Conservation (phyloP, 1,140 invertebrate genomes). For the Liolophura sinensis region DNA sequence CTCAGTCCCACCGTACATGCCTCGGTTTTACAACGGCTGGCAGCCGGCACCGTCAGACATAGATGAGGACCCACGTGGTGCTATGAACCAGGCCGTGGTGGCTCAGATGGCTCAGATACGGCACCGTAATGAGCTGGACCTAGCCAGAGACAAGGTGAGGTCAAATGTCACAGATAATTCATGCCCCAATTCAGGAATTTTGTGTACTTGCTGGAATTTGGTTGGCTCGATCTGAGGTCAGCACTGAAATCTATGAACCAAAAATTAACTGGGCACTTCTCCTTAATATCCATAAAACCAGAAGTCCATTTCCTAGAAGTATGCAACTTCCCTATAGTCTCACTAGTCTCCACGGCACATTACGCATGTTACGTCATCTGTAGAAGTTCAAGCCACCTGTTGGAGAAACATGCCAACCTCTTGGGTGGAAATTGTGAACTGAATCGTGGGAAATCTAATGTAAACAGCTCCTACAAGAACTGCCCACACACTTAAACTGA, state of each 20-base stretch:
- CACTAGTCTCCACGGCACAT: too few relatives aligned
- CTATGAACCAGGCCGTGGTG: not conserved
- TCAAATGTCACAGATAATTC: slow-evolving; percentile 1
- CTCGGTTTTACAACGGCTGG: slow-evolving; percentile 95
- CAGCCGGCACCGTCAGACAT: slow-evolving; percentile 68
- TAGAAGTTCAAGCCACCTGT: too few relatives aligned
- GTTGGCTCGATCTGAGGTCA: not conserved
- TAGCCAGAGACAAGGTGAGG: not conserved
- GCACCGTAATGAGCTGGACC: not conserved
- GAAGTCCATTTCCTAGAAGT: too few relatives aligned
- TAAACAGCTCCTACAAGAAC: too few relatives aligned
- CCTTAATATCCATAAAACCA: too few relatives aligned
- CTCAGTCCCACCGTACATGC: slow-evolving; percentile 82
- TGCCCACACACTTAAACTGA: too few relatives aligned
- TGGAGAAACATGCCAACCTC: too few relatives aligned
- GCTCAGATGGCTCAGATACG: slow-evolving; percentile 11
- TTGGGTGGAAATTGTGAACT: too few relatives aligned
- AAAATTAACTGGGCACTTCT: too few relatives aligned
- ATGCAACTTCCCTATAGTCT: too few relatives aligned
- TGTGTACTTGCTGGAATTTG: not conserved
- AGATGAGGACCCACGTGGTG: slow-evolving; percentile 16
- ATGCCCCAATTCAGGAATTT: not conserved
- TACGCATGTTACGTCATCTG: too few relatives aligned
- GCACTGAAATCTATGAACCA: not conserved
- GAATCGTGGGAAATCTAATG: too few relatives aligned